A percentile compares a stretch with the other conserved stretches of the same genome.
Evolutionary conservation across 2,888 invertebrate genomes (phyloP).

Genomic region (Choreutis nemorana): DNA sequence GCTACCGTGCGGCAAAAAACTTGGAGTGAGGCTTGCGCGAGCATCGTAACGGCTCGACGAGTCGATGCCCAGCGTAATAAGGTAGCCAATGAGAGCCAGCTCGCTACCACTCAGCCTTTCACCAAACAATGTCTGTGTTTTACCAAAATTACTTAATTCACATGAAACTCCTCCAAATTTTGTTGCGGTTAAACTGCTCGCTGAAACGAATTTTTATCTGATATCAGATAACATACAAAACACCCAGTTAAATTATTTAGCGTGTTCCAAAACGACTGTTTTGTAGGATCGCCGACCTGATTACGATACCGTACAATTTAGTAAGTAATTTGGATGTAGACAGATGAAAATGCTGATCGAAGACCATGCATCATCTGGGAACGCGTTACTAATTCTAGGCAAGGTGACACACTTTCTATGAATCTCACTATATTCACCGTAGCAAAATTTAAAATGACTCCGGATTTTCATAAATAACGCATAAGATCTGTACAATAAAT

Average conservation of each 20-base stretch:
- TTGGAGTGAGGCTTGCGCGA: slow-evolving; percentile 32
- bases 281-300: no score
- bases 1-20: slow-evolving; percentile 57
- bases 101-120: slow-evolving; percentile 18
- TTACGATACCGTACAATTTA: slow-evolving; percentile 2
- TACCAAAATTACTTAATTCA: slow-evolving; percentile 4
- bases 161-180: no score
- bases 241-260: no score
- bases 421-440: slow-evolving; percentile 30
- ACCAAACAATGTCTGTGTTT: slow-evolving; percentile 3
- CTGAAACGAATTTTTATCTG: no score
- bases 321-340: slow-evolving; percentile 1
- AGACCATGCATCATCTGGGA: slow-evolving; percentile 32
- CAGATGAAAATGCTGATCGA: slow-evolving; percentile 19
- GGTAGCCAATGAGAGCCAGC: slow-evolving; percentile 32
- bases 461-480: slow-evolving; percentile 58
- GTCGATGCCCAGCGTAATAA: slow-evolving; percentile 35
- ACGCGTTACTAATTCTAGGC: slow-evolving; percentile 50
- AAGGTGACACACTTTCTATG: slow-evolving; percentile 57
- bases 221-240: no score
- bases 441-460: slow-evolving; percentile 30
- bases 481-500: slow-evolving; percentile 58
- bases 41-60: slow-evolving; percentile 29
- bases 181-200: no score
- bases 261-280: no score